phyloP scores from a whole-genome alignment of 2,113 vertebrate genomes.

The Neotoma lepida region DNA sequence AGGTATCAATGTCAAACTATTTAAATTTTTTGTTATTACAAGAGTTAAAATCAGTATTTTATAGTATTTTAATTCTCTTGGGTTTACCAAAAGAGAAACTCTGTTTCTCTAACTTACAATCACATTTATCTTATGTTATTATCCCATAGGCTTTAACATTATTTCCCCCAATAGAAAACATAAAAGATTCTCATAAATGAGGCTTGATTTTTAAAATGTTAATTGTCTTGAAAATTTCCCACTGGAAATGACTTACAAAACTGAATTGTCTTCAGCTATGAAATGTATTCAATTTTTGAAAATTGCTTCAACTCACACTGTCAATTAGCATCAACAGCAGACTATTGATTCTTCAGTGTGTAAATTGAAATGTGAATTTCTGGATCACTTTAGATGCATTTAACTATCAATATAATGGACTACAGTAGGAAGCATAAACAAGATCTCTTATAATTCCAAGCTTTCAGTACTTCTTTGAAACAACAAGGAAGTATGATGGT shows the following conservation, averaged over 20 bases:
- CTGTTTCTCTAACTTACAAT: constrained; percentile 39
- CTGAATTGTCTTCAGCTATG: not conserved
- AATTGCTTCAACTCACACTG: not conserved
- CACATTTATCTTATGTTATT: not conserved
- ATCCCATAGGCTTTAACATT: not conserved
- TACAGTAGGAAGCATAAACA: not conserved
- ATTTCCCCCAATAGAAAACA: constrained; percentile 27
- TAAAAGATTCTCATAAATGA: constrained; percentile 14
- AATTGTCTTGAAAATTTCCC: not conserved
- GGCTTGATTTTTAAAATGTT: constrained; percentile 11
- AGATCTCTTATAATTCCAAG: not conserved
- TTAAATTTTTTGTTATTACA: constrained; percentile 43
- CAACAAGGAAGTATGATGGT: not conserved
- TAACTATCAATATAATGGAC: not conserved
- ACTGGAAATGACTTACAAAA: not conserved
- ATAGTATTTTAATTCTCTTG: constrained; percentile 47
- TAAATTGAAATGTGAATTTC: constrained; percentile 32
- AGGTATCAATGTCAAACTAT: constrained; percentile 24
- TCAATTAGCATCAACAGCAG: constrained; percentile 6
- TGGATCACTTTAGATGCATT: not conserved
- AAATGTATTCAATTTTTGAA: not conserved
- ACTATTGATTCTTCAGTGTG: not conserved
- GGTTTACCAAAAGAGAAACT: constrained; percentile 4
- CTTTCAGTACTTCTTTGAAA: not conserved
- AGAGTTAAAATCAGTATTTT: constrained; percentile 58